Percentiles rank a stretch among this genome's conserved stretches.
phyloP scores from a whole-genome alignment of 2,113 vertebrate species.

The Chrysochloris asiatica region DNA sequence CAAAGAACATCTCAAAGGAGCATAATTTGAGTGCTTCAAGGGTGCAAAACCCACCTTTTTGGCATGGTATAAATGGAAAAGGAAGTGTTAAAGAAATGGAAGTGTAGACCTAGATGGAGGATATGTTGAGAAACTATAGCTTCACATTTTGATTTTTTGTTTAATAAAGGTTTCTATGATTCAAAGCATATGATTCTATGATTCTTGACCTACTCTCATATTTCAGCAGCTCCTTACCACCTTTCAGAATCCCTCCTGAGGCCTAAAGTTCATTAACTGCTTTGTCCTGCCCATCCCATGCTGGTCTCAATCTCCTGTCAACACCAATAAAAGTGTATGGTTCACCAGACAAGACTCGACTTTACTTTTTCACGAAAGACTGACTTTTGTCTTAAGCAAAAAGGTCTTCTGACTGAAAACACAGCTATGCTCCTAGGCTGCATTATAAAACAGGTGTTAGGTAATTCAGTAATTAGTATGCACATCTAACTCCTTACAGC shows the following conservation, averaged over 20 bases:
- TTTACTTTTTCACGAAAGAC: slow-evolving; percentile 33
- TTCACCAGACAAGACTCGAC: slow-evolving; percentile 20
- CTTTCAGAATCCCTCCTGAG: neutral
- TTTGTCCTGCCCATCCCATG: slow-evolving; percentile 46
- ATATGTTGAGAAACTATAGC: no score
- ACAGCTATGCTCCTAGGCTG: slow-evolving; percentile 67
- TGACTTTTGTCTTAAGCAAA: slow-evolving; percentile 41
- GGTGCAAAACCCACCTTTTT: no score
- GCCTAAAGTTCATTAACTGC: slow-evolving; percentile 46
- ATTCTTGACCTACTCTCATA: no score
- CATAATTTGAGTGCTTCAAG: no score
- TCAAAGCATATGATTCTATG: no score
- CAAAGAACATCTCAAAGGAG: no score
- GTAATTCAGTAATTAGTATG: slow-evolving; percentile 89
- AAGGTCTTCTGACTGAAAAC: slow-evolving; percentile 62
- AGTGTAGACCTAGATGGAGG: no score
- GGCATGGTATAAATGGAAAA: no score
- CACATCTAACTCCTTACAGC: slow-evolving; percentile 83
- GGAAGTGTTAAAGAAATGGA: no score
- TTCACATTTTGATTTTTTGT: no score
- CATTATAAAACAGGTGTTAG: slow-evolving; percentile 84
- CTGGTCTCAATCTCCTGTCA: slow-evolving; percentile 57
- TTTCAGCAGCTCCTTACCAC: neutral
- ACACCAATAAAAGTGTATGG: slow-evolving; percentile 28
- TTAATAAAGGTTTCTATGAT: no score